Conservation (phyloP, 2,113 vertebrate species). For the Sprattus sprattus region DNA sequence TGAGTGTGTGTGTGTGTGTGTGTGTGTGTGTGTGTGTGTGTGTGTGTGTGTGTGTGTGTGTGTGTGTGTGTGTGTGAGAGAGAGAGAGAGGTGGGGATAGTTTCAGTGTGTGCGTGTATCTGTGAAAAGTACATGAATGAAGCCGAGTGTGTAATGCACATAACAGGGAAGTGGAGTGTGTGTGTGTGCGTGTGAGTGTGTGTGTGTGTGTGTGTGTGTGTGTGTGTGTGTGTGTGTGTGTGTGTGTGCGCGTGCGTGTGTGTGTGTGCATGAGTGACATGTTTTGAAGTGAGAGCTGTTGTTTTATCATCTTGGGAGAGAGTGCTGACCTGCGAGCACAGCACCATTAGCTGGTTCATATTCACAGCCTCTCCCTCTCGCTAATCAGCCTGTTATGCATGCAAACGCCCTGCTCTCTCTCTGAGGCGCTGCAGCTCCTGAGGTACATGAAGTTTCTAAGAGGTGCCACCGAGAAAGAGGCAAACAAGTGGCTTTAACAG, state of each 20-base stretch:
- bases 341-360: not conserved
- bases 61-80: not conserved
- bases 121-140: not conserved
- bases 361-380: not conserved
- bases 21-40: not conserved
- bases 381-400: not conserved
- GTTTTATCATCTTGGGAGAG: slow-evolving; percentile 34
- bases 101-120: not conserved
- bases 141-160: not conserved
- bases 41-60: not conserved
- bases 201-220: slow-evolving; percentile 18
- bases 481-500: slow-evolving; percentile 3
- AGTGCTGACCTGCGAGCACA: slow-evolving; percentile 28
- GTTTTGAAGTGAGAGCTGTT: slow-evolving; percentile 36
- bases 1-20: not conserved
- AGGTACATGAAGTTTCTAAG: not conserved
- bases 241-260: slow-evolving; percentile 4
- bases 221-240: slow-evolving; percentile 22
- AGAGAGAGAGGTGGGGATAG: not conserved
- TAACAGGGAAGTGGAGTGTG: not conserved
- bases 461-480: not conserved
- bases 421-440: not conserved
- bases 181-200: slow-evolving; percentile 21
- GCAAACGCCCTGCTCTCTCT: too few relatives aligned
- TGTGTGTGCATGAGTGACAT: slow-evolving; percentile 26